These are phyloP conservation scores for Lagria hirta DNA, from an alignment of 2,888 invertebrate genomes.

Conservation along the genomic window DNA sequence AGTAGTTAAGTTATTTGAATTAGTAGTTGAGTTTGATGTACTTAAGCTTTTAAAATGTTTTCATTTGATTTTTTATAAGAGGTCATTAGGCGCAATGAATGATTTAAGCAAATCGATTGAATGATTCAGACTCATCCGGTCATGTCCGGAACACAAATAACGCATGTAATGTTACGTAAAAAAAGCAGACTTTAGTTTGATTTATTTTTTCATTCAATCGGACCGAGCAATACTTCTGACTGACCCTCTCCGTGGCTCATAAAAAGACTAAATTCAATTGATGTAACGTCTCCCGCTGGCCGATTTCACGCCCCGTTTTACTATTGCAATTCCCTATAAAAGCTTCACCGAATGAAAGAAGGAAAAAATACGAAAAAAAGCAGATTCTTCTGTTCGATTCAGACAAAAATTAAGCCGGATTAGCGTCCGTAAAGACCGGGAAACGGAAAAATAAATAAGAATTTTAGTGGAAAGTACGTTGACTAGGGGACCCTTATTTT, in stretches of 20 bases:
- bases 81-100: no score
- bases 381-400: conserved; percentile 34
- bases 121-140: conserved; percentile 16
- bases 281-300: conserved; percentile 40
- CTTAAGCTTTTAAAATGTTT: no score
- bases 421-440: conserved; percentile 49
- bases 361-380: conserved; percentile 29
- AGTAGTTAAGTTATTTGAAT: no score
- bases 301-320: conserved; percentile 47
- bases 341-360: no score
- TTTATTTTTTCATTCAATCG: conserved; percentile 39
- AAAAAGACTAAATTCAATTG: conserved; percentile 40
- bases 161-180: conserved; percentile 45
- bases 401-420: conserved; percentile 53
- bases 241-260: conserved; percentile 38
- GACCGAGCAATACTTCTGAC: conserved; percentile 32
- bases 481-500: no score
- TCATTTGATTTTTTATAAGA: no score
- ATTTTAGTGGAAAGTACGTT: conserved; percentile 32
- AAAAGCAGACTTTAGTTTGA: conserved; percentile 41
- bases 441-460: conserved; percentile 55
- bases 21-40: no score
- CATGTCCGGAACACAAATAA: conserved; percentile 21
- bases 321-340: conserved; percentile 35
- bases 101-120: conserved; percentile 15